A percentile compares a stretch with the other conserved stretches of the same genome.
Conservation (phyloP, 2,888 invertebrate species). For the Odontocerum albicorne region DNA sequence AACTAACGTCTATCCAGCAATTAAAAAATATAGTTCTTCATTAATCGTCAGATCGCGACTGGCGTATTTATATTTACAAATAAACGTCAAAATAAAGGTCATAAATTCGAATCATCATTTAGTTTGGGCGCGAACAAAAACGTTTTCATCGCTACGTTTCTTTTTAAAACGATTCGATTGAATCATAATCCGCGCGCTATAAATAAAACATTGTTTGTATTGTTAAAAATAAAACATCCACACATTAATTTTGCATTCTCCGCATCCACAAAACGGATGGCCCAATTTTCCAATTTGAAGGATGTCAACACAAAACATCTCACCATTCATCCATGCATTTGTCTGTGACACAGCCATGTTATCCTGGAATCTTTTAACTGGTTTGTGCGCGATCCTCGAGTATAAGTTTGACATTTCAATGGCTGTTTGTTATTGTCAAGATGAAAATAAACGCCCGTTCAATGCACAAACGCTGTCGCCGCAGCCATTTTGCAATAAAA, state of each 20-base stretch:
- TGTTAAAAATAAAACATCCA: too few relatives aligned
- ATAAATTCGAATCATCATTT: too few relatives aligned
- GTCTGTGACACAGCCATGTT: constrained; percentile 79
- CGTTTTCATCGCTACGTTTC: too few relatives aligned
- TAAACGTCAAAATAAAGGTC: too few relatives aligned
- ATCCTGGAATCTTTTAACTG: constrained; percentile 75
- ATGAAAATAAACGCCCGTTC: constrained; percentile 16
- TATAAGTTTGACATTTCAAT: constrained; percentile 71
- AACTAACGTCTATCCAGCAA: too few relatives aligned
- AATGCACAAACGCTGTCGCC: neutral
- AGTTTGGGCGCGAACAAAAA: too few relatives aligned
- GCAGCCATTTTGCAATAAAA: constrained; percentile 28
- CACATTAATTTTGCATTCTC: too few relatives aligned
- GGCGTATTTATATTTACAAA: too few relatives aligned
- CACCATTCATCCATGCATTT: constrained; percentile 87
- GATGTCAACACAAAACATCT: too few relatives aligned
- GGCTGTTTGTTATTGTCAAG: constrained; percentile 5
- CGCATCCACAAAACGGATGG: constrained; percentile 3
- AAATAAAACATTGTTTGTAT: constrained; percentile 17
- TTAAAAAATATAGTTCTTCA: too few relatives aligned
- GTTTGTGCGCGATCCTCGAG: constrained; percentile 73
- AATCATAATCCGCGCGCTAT: neutral
- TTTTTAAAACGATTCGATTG: too few relatives aligned
- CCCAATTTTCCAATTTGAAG: constrained; percentile 17
- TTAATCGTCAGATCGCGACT: too few relatives aligned